A percentile compares a stretch with the other conserved stretches of the same genome.
phyloP scores from a whole-genome alignment of 1,140 invertebrate genomes.

The Gyrodactylus salaris region DNA sequence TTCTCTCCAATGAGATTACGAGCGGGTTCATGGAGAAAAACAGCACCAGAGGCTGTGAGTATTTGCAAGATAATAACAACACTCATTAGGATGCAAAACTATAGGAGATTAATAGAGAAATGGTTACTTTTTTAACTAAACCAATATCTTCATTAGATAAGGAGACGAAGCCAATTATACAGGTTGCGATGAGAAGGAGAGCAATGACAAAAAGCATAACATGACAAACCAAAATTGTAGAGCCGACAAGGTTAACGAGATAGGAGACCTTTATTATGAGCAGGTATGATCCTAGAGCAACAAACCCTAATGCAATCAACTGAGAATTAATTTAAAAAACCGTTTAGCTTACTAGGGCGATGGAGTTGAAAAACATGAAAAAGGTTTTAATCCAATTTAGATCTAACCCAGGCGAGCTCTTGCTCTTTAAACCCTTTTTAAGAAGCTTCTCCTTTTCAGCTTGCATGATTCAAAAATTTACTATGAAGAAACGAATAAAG shows the following conservation, averaged over 20 bases:
- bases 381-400: neutral
- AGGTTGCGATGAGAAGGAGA: neutral
- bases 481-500: too few species aligned
- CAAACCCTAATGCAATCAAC: neutral
- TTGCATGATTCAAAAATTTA: too few species aligned
- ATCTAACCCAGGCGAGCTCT: neutral
- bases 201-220: neutral
- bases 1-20: neutral
- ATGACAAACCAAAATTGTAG: neutral
- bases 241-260: neutral
- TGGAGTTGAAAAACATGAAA: neutral
- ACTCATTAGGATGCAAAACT: neutral
- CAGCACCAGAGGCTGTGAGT: neutral
- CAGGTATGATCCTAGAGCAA: neutral
- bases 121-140: neutral
- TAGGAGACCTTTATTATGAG: neutral
- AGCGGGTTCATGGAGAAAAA: neutral
- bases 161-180: neutral
- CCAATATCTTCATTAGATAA: neutral
- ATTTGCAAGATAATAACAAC: neutral
- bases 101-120: too few species aligned
- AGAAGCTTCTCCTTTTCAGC: neutral
- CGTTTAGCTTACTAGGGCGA: neutral
- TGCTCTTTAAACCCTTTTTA: neutral
- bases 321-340: neutral